These are phyloP conservation scores for Agrochola litura DNA, from an alignment of 2,888 invertebrate species.

Conservation along the genomic window DNA sequence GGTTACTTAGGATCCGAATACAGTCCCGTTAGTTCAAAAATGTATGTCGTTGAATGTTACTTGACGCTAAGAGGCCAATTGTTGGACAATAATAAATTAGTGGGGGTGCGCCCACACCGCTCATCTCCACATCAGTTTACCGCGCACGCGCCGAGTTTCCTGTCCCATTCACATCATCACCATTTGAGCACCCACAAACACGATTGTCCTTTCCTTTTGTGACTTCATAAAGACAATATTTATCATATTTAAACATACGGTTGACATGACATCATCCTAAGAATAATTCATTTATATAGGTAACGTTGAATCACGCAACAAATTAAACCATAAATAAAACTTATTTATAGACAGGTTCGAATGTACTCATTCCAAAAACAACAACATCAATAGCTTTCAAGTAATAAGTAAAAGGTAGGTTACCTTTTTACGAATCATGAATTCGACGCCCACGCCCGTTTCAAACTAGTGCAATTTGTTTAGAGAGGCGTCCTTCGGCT, in stretches of 20 bases:
- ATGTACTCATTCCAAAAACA: conserved; percentile 16
- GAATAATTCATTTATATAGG: conserved; percentile 44
- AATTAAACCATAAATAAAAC: conserved; percentile 15
- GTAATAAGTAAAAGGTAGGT: conserved; percentile 52
- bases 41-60: conserved; percentile 65
- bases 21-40: conserved; percentile 42
- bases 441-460: conserved; percentile 56
- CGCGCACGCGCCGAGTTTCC: conserved; percentile 87
- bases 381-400: conserved; percentile 33
- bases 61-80: conserved; percentile 76
- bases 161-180: conserved; percentile 83
- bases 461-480: conserved; percentile 61
- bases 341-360: conserved; percentile 5
- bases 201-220: conserved; percentile 76
- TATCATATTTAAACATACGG: conserved; percentile 72
- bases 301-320: conserved; percentile 39
- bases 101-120: conserved; percentile 88
- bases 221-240: conserved; percentile 71
- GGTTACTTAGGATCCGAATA: conserved; percentile 10
- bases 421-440: conserved; percentile 63
- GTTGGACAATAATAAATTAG: conserved; percentile 79
- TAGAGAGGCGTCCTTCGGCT: conserved; percentile 44
- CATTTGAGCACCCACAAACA: conserved; percentile 80
- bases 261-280: conserved; percentile 78
- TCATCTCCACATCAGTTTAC: conserved; percentile 87